Evolutionary conservation across 2,113 vertebrate genomes (phyloP).

Genomic region (Sus scrofa): DNA sequence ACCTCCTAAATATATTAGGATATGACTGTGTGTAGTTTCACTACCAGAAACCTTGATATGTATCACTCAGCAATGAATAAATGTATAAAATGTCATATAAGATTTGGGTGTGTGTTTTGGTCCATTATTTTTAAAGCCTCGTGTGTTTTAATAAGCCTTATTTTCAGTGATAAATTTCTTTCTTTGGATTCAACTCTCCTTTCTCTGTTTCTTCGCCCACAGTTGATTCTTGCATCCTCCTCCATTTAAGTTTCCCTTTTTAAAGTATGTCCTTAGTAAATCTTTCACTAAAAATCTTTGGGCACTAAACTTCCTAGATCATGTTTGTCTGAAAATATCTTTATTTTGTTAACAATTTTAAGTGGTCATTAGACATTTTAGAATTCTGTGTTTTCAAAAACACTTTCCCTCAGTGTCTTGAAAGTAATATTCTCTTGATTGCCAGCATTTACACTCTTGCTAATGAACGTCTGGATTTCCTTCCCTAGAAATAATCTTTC

Average conservation of each 20-base stretch:
- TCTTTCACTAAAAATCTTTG: slow-evolving; percentile 9
- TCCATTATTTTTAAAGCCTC: slow-evolving; percentile 44
- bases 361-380: not conserved
- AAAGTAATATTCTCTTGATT: not conserved
- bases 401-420: not conserved
- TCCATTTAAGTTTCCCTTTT: slow-evolving; percentile 17
- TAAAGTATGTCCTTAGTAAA: slow-evolving; percentile 36
- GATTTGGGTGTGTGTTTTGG: slow-evolving; percentile 6
- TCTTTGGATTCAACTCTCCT: not conserved
- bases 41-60: slow-evolving; percentile 16
- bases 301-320: slow-evolving; percentile 18
- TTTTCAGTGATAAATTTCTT: not conserved
- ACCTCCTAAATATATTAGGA: not conserved
- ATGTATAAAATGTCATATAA: slow-evolving; percentile 39
- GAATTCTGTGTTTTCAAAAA: slow-evolving; percentile 40
- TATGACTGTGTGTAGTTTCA: not conserved
- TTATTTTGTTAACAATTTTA: slow-evolving; percentile 32
- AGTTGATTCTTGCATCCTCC: slow-evolving; percentile 25
- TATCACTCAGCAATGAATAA: slow-evolving; percentile 45
- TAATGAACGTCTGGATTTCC: slow-evolving; percentile 27
- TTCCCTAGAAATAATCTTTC: not conserved
- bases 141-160: not conserved
- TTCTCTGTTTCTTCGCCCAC: slow-evolving; percentile 10
- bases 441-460: not conserved
- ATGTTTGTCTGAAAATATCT: slow-evolving; percentile 1